Percentiles rank a stretch among this genome's conserved stretches.
Evolutionary conservation across 2,888 invertebrate genomes (phyloP).

Genomic region (Alloscopus bannaensis): DNA sequence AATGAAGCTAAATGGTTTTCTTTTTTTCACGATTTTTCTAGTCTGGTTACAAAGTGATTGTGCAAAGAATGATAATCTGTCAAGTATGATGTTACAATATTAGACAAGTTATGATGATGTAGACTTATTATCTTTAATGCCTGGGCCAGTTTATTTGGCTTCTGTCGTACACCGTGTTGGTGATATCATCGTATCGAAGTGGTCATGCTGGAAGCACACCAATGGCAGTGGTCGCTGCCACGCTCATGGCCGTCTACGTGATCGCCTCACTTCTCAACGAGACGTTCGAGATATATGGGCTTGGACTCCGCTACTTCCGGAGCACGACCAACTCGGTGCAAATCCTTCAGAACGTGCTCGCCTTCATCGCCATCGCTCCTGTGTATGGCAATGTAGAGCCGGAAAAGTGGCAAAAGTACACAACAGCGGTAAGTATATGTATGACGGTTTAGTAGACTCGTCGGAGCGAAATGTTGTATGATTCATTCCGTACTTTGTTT

Average conservation of each 20-base stretch:
- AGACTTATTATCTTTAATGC: too few relatives aligned
- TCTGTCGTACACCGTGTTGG: constrained; percentile 53
- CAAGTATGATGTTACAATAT: too few relatives aligned
- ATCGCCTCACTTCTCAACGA: constrained; percentile 52
- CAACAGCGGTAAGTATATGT: constrained; percentile 53
- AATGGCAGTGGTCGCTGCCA: constrained; percentile 29
- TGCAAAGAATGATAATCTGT: too few relatives aligned
- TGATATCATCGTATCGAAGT: constrained; percentile 41
- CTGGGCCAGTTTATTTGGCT: constrained; percentile 58
- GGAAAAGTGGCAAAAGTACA: constrained; percentile 41
- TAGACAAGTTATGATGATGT: too few relatives aligned
- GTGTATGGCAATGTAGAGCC: constrained; percentile 37
- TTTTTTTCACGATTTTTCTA: too few relatives aligned
- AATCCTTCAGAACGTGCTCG: constrained; percentile 51
- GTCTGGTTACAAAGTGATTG: too few relatives aligned
- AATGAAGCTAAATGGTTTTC: too few relatives aligned
- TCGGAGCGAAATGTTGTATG: too few relatives aligned
- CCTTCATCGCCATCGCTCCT: constrained; percentile 44
- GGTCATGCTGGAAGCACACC: constrained; percentile 28
- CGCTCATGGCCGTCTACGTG: constrained; percentile 51
- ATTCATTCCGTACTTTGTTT: not conserved
- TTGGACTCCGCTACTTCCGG: constrained; percentile 49
- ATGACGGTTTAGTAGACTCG: too few relatives aligned
- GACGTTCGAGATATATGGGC: constrained; percentile 45
- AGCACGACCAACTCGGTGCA: constrained; percentile 48